Base-by-base conservation (phyloP, 2,888 invertebrate genomes). In the Synergus gifuensis region DNA sequence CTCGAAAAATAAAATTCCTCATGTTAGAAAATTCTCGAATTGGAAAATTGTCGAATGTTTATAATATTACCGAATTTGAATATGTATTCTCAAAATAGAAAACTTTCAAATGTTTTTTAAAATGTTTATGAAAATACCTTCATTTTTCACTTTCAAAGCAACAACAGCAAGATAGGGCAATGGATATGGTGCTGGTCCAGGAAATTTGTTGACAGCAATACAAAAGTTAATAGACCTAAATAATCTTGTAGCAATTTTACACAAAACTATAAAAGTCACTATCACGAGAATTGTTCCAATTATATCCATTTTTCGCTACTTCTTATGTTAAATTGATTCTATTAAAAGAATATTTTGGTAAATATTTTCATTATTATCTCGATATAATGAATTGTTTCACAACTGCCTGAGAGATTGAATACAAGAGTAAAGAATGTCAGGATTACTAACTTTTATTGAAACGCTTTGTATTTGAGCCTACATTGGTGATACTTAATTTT, bases 131-230 rank as follows among this genome's bases (percentile, higher is more conserved):
- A 54, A 79, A 80, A 82, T 84, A 85, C 89, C 87, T 80, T 86
- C 81, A 36, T 36, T 67, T 7, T 79, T 76, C 7, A 86, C 4
- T 54, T 36, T 84, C 1, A 77, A 28, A 2, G 85, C 77, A 42
- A 79, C 28, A 11, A 81, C 73, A 7, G 78, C 73, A 7, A 84
- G 77, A n/a, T 87, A 88, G 5, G 88, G 66, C 54, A 84, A 80
- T 9, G 89, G 88, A 18, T 81, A 80, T 7, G 60, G 49, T 42
- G 78, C 82, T 12, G 88, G 88, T 40, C 87, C 86, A 9, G 87
- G 86, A 78, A 90, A 84, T 79, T 79, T 79, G 22, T 77, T 80
- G 22, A 77, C n/a, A 11, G 22, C n/a, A 4, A 44, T 14, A 16
- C 73, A 58, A 46, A 60, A 77, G 14, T 62, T 42, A 18, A 73